Base-by-base conservation (phyloP, 2,797 vertebrate species). In the Sciurus carolinensis region DNA sequence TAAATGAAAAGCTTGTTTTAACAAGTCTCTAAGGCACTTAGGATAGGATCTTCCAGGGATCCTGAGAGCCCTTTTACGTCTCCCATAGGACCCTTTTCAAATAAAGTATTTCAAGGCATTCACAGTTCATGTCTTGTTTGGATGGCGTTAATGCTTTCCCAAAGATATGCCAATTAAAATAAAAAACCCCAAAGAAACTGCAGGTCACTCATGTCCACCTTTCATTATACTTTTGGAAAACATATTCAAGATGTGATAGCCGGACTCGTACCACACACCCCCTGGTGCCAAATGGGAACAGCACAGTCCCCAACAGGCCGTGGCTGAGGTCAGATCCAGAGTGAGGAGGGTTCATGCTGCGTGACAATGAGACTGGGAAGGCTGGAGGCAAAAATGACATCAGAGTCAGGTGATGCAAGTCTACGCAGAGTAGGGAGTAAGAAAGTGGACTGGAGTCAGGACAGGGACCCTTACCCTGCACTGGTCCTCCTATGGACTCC, bases 141-240 rank as follows among this genome's bases (percentile, higher is more conserved):
- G 33, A 20, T 79, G 73, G 92, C 44, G 81, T 90, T 91, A 42
- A 62, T 92, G 86, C 93, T 87, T 97, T 97, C 90, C 91, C 87
- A 95, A 96, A 92, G 80, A 94, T 93, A 96, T 67, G 76, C 97
- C 98, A 98, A 98, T 98, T 98, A 98, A 95, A 96, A 76, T 73
- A 69, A 97, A 96, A 98, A 66, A 7, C 12, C 44, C 62, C 81
- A 47, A 96, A 88, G 96, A 98, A 97, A 59, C 72, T 13, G 39
- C 83, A 72, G 66, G 84, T 73, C 84, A 66, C 71, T 36, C 0
- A 0, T 13, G n/a, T 87, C 72, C n/a, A 39, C 66, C 89, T 85
- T 81, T 84, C 18, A 24, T n/a, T 96, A 89, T 88, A 87, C 85
- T 92, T 95, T 91, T 24, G 88, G 79, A 91, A 73, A 91, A 92